Base-by-base conservation (phyloP, 2,113 vertebrate genomes). In the Balaenoptera acutorostrata region DNA sequence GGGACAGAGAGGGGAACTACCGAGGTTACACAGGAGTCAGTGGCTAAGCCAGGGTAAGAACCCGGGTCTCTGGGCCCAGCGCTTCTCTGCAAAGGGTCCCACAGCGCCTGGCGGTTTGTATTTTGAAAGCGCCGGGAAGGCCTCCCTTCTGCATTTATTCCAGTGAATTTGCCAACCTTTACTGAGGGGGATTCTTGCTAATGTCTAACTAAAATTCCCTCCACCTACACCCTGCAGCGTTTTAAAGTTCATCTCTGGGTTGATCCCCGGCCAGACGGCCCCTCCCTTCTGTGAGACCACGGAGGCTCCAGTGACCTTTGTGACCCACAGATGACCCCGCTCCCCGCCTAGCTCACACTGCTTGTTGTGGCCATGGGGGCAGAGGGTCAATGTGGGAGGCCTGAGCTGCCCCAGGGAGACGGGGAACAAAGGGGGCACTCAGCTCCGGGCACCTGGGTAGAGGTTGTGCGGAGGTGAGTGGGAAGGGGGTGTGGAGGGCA, bases 1-100 rank as follows among this genome's bases (percentile, higher is more conserved):
- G 46, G 77, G 46, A 41, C 61, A 36, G 52, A 66, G 92, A 77
- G 55, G 87, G 90, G 75, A 97, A 88, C 68, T 80, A 29, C 55
- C 85, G 91, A 83, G 93, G 95, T 97, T 93, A 93, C 49, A 25
- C 84, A 55, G 71, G 25, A 80, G 86, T 61, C 64, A 39, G 95
- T 75, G 96, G 97, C 85, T 46, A 57, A 90, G 17, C 55, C 1
- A 41, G 84, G 83, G 71, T 52, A 57, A 93, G 88, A 85, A 63
- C 95, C 77, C 17, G 18, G 63, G 87, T 69, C 90, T 69, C 18
- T 33, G 0, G 31, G 41, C 27, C 31, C 15, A 31, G 61, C 9
- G 66, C 72, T 68, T 10, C 72, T 6, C 88, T 68, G 74, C 80
- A 41, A 36, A 69, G 83, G 63, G 12, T 69, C 90, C 27, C 83